Evolutionary conservation across 2,888 invertebrate genomes (phyloP).

Genomic region (Drosophila engyochracea): DNA sequence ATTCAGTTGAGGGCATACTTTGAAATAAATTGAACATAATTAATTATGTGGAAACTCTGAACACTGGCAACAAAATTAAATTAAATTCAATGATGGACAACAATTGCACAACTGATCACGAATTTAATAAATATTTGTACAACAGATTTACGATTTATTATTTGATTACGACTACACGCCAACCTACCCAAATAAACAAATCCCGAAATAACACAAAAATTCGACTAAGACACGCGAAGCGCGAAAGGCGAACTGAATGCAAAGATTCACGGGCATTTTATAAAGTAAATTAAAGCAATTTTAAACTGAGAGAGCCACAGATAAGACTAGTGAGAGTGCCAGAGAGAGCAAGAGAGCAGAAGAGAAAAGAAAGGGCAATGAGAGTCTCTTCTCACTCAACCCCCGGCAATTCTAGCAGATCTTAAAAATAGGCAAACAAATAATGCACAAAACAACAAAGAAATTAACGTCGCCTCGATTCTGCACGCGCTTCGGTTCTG

Average conservation of each 20-base stretch:
- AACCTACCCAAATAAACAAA: slow-evolving; percentile 38
- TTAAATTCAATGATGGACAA: slow-evolving; percentile 4
- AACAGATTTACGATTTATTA: slow-evolving; percentile 32
- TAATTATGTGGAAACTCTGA: slow-evolving; percentile 5
- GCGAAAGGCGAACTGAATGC: slow-evolving; percentile 67
- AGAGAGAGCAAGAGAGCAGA: slow-evolving; percentile 1
- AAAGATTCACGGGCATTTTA: slow-evolving; percentile 68
- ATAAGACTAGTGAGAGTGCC: slow-evolving; percentile 26
- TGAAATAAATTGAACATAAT: slow-evolving; percentile 4
- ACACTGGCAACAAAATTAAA: neutral
- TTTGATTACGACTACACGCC: slow-evolving; percentile 31
- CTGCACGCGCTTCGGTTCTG: slow-evolving; percentile 24
- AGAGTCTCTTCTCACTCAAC: slow-evolving; percentile 24
- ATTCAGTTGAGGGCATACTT: slow-evolving; percentile 13
- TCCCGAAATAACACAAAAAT: slow-evolving; percentile 28
- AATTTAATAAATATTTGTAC: slow-evolving; percentile 40
- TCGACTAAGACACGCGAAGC: slow-evolving; percentile 69
- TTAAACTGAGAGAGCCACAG: slow-evolving; percentile 35
- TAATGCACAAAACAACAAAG: slow-evolving; percentile 40
- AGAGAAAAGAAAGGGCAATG: slow-evolving; percentile 8
- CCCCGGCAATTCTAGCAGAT: slow-evolving; percentile 34
- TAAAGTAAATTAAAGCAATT: slow-evolving; percentile 43
- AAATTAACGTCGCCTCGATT: slow-evolving; percentile 30
- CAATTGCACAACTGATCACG: slow-evolving; percentile 22
- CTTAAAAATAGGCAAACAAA: slow-evolving; percentile 67